Evolutionary conservation across 2,113 vertebrate genomes (phyloP), one percentile per base, ranked within the genome.

Genomic region (Phyllopteryx taeniolatus): DNA sequence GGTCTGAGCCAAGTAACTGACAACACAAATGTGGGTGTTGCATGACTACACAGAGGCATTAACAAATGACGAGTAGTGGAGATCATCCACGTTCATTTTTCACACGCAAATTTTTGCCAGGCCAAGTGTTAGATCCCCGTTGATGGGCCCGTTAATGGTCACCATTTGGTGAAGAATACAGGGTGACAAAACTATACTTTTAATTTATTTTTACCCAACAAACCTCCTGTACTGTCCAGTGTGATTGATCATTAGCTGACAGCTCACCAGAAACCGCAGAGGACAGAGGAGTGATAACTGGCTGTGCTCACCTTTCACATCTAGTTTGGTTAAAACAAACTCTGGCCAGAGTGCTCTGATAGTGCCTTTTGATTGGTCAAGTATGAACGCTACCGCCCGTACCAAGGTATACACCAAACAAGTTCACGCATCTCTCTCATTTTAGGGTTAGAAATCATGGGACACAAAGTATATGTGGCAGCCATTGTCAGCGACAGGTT

Each of bases 11-110:
- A 77, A 82, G 81, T 54, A 56, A 76, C 66, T 75, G 76, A 59
- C 68, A 82, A 74, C 79, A 66, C 67, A 33, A 61, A 67, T 59
- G 82, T 88, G 86, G 86, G 80, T 51, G 77, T 56, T 66, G 15
- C 42, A 2, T 47, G 47, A 66, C 68, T 54, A 39, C 31, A 53
- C 51, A 35, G 44, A 67, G 71, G 67, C 44, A 71, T 64, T 47
- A 71, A 65, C 73, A 59, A 69, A 76, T 71, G 35, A 68, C 42
- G 70, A 70, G 67, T 22, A 12, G 43, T 44, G 42, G 63, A 43
- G n/a, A 14, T 46, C 42, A 64, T 46, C 43, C 43, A 46, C n/a
- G 22, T 46, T 66, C 67, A 11, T 61, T 64, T 73, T 68, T 33
- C 62, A 70, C 61, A 22, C 7, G 49, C 20, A 67, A 57, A 66